A percentile compares a stretch with the other conserved stretches of the same genome.
phyloP scores from a whole-genome alignment of 92 coral and sea anemone genomes.

The Parazoanthus darwini region DNA sequence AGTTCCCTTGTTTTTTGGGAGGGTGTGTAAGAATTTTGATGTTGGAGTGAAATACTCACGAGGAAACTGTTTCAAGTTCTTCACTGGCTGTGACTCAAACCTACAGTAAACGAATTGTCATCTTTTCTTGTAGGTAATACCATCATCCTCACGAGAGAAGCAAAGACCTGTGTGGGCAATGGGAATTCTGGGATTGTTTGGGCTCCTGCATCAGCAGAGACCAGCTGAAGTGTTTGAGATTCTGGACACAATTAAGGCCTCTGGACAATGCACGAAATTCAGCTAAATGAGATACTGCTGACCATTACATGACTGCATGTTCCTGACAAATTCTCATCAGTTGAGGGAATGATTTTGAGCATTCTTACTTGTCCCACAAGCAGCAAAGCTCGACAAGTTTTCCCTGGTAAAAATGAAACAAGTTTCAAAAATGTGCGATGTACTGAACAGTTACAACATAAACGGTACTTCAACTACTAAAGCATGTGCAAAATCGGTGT shows the following conservation, averaged over 20 bases:
- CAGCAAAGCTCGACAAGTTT: not conserved
- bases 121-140: conserved; percentile 63
- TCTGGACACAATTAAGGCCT: conserved; percentile 19
- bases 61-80: not conserved
- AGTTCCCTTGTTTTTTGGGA: too few relatives aligned
- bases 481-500: not conserved
- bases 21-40: too few relatives aligned
- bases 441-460: not conserved
- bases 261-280: not conserved
- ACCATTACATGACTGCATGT: not conserved
- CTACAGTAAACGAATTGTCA: not conserved
- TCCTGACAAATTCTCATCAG: not conserved
- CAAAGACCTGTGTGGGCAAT: conserved; percentile 74
- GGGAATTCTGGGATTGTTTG: conserved; percentile 59
- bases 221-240: conserved; percentile 32
- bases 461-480: not conserved
- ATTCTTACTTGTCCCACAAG: not conserved
- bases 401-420: not conserved
- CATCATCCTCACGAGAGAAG: conserved; percentile 65
- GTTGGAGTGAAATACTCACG: not conserved
- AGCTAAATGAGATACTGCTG: not conserved
- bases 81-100: not conserved
- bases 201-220: conserved; percentile 49
- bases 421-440: not conserved
- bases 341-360: not conserved